Evolutionary conservation across 1,140 invertebrate species (phyloP).

Genomic region (Galleria mellonella): DNA sequence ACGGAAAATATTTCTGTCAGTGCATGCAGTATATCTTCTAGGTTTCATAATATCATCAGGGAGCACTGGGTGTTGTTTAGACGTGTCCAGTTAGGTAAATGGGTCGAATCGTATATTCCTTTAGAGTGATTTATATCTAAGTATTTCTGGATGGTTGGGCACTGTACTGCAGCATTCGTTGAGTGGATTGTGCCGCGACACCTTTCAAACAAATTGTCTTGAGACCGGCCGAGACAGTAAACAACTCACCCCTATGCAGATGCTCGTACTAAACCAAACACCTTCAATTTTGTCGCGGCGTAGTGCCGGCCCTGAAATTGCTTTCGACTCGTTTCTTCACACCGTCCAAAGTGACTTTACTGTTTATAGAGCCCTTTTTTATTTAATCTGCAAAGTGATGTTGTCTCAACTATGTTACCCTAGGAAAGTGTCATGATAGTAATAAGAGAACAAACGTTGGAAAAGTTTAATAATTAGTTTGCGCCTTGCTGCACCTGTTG

Average conservation of each 20-base stretch:
- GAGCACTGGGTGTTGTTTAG: slow-evolving; percentile 21
- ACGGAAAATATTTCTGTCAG: too few species aligned
- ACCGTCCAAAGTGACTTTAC: slow-evolving; percentile 30
- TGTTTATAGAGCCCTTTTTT: slow-evolving; percentile 36
- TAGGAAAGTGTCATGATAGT: too few species aligned
- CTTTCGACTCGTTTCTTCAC: slow-evolving; percentile 35
- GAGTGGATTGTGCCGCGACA: slow-evolving; percentile 65
- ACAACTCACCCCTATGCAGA: slow-evolving; percentile 64
- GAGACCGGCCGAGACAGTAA: slow-evolving; percentile 57
- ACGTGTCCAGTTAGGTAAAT: slow-evolving; percentile 43
- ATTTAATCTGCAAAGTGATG: slow-evolving; percentile 47
- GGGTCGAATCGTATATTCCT: slow-evolving; percentile 36
- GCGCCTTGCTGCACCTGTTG: slow-evolving; percentile 19
- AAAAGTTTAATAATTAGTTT: slow-evolving; percentile 52
- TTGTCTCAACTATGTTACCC: background rate
- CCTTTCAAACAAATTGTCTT: slow-evolving; percentile 72
- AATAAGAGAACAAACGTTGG: slow-evolving; percentile 12
- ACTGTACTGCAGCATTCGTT: slow-evolving; percentile 39
- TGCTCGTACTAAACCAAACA: slow-evolving; percentile 47
- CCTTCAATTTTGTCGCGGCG: slow-evolving; percentile 43
- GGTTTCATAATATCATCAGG: slow-evolving; percentile 19
- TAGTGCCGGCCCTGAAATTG: slow-evolving; percentile 39
- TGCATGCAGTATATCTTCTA: background rate
- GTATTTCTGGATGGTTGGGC: slow-evolving; percentile 35
- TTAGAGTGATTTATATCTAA: slow-evolving; percentile 52